Percentiles rank a stretch among this genome's conserved stretches.
These are phyloP conservation scores for Xiphophorus hellerii DNA, from an alignment of 2,113 vertebrate species.

Conservation along the genomic window DNA sequence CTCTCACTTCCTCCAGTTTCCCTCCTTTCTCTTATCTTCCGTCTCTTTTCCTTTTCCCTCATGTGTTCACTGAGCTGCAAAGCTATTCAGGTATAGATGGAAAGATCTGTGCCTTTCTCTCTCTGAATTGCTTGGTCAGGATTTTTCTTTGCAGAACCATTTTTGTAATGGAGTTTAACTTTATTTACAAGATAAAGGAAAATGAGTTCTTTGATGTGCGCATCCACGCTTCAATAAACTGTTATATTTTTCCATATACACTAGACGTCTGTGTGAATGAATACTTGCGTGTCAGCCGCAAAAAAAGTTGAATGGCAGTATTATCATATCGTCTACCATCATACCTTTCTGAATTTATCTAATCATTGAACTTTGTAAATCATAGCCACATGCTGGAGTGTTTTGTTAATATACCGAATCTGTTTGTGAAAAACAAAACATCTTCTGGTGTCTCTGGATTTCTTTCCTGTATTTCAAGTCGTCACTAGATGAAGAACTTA, in stretches of 20 bases:
- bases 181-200: constrained; percentile 80
- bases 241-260: constrained; percentile 66
- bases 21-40: constrained; percentile 69
- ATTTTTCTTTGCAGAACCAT: constrained; percentile 72
- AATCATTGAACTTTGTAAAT: constrained; percentile 37
- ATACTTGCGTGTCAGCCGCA: constrained; percentile 62
- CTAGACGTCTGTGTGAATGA: constrained; percentile 69
- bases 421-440: constrained; percentile 15
- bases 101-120: constrained; percentile 77
- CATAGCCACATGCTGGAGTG: constrained; percentile 3
- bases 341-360: constrained; percentile 28
- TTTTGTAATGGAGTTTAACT: constrained; percentile 78
- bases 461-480: constrained; percentile 11
- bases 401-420: constrained; percentile 16
- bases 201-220: constrained; percentile 67
- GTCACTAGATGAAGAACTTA: neutral
- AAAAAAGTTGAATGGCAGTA: constrained; percentile 51
- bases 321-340: constrained; percentile 29
- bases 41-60: constrained; percentile 70
- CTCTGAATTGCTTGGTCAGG: constrained; percentile 77
- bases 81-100: constrained; percentile 78
- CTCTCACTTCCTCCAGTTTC: constrained; percentile 68
- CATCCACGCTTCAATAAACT: constrained; percentile 68
- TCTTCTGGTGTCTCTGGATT: neutral
- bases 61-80: constrained; percentile 82